Evolutionary conservation across 2,888 invertebrate genomes (phyloP).

Genomic region (Drosophila anomelani): DNA sequence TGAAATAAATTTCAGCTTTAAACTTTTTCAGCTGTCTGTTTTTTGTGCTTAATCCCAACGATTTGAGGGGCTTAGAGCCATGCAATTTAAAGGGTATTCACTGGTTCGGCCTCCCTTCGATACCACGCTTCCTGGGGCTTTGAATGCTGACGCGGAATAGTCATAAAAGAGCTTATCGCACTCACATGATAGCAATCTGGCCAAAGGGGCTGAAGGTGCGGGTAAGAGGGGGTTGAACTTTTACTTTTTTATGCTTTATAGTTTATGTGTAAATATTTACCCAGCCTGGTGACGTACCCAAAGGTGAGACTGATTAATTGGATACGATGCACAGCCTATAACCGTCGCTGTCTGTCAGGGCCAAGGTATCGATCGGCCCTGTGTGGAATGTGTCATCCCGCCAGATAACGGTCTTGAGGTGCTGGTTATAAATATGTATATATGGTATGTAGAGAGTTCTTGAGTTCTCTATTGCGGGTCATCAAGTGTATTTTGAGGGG

Average conservation of each 20-base stretch:
- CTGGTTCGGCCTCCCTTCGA: background rate
- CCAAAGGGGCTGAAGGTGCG: background rate
- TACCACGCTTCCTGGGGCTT: conserved; percentile 2
- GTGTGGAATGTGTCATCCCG: conserved; percentile 30
- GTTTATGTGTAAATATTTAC: conserved; percentile 31
- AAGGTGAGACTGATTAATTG: conserved; percentile 42
- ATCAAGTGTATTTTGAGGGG: conserved; percentile 28
- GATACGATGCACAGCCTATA: conserved; percentile 35
- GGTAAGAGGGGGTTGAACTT: conserved; percentile 13
- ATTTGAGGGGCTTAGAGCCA: background rate
- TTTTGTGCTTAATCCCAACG: background rate
- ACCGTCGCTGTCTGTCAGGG: conserved; percentile 28
- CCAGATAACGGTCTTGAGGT: conserved; percentile 25
- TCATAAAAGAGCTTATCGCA: conserved; percentile 60
- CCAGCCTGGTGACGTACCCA: conserved; percentile 38
- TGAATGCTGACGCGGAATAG: conserved; percentile 34
- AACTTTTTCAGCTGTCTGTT: background rate
- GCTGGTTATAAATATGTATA: conserved; percentile 9
- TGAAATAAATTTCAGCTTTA: background rate
- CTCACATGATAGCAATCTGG: conserved; percentile 62
- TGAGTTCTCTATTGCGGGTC: conserved; percentile 31
- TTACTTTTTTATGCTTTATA: conserved; percentile 35
- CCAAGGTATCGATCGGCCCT: conserved; percentile 34
- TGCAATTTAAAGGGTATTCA: conserved; percentile 15
- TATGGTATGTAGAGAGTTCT: conserved; percentile 22